These are phyloP conservation scores for Pungitius pungitius DNA, from an alignment of 2,113 vertebrate genomes.

Conservation along the genomic window DNA sequence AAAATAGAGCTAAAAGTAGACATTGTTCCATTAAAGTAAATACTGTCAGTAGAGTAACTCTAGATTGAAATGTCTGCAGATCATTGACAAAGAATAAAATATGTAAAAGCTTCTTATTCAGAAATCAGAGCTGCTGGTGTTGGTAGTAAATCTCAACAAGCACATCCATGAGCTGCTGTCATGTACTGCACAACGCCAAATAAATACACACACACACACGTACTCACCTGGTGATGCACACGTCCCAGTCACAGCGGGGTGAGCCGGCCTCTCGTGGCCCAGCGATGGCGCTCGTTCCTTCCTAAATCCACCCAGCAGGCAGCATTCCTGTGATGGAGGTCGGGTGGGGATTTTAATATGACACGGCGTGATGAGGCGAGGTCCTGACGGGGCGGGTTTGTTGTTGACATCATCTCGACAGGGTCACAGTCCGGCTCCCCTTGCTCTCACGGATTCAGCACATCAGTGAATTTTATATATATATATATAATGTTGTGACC, in stretches of 20 bases:
- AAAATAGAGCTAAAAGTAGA: neutral
- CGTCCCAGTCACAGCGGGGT: slow-evolving; percentile 4
- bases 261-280: slow-evolving; percentile 21
- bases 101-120: neutral
- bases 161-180: no score
- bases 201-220: neutral
- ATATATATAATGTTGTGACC: no score
- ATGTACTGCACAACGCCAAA: no score
- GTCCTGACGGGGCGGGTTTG: neutral
- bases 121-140: no score
- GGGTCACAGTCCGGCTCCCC: slow-evolving; percentile 6
- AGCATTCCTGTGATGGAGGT: slow-evolving; percentile 25
- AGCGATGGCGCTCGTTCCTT: slow-evolving; percentile 4
- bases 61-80: neutral
- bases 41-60: neutral
- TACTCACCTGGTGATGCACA: neutral
- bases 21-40: neutral
- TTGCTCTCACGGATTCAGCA: no score
- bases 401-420: slow-evolving; percentile 27
- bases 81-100: neutral
- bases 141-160: no score
- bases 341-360: slow-evolving; percentile 17
- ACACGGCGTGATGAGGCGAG: slow-evolving; percentile 31
- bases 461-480: no score
- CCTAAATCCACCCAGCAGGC: neutral